These are phyloP conservation scores for Nephrotoma guestfalica DNA, from an alignment of 2,888 invertebrate species.

Conservation along the genomic window DNA sequence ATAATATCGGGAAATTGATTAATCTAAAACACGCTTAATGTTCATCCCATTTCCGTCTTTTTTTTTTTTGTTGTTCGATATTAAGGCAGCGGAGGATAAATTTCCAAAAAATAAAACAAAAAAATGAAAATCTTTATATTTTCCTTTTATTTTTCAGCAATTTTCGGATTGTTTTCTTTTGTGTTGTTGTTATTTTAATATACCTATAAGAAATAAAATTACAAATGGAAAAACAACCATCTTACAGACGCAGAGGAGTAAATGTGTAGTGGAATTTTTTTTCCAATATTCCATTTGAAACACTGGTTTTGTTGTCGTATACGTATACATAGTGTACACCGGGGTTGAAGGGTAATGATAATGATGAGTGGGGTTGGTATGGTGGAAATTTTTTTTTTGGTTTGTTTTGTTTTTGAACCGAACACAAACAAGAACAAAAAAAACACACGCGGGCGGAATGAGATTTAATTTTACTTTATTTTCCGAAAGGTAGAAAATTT, in stretches of 20 bases:
- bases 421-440: neutral
- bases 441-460: neutral
- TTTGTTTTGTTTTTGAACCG: neutral
- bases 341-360: neutral
- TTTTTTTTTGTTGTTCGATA: neutral
- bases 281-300: neutral
- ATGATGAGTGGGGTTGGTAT: neutral
- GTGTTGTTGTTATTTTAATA: neutral
- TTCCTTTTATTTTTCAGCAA: neutral
- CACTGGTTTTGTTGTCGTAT: neutral
- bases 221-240: neutral
- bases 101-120: neutral
- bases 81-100: neutral
- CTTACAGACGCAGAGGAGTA: neutral
- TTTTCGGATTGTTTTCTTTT: neutral
- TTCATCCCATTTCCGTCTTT: neutral
- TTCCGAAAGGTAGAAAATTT: neutral
- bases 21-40: neutral
- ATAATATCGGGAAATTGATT: conserved; percentile 3
- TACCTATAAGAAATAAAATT: neutral
- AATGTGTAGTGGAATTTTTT: neutral
- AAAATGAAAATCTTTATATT: neutral
- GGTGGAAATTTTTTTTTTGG: neutral
- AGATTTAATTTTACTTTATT: neutral
- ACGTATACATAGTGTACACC: neutral